phyloP scores from a whole-genome alignment of 2,888 invertebrate genomes.

The Cheilosia vernalis region DNA sequence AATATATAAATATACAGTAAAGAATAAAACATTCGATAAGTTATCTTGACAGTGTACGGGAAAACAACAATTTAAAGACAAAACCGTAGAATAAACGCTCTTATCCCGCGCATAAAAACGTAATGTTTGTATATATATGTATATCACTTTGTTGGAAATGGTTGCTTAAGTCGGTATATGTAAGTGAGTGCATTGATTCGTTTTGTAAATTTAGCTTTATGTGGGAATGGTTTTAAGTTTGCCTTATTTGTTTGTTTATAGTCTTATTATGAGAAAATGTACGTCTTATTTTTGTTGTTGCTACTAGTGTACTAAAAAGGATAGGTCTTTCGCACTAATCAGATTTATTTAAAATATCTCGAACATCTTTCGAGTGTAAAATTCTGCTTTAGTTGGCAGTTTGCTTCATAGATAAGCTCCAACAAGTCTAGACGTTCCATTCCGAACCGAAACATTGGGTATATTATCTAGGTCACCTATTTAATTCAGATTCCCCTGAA shows the following conservation, averaged over 20 bases:
- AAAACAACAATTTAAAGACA: constrained; percentile 12
- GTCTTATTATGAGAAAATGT: constrained; percentile 2
- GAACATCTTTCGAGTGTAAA: too few relatives aligned
- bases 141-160: constrained; percentile 65
- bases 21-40: constrained; percentile 28
- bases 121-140: constrained; percentile 64
- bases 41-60: constrained; percentile 12
- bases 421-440: too few relatives aligned
- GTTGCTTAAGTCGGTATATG: constrained; percentile 72
- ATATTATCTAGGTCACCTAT: too few relatives aligned
- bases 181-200: constrained; percentile 63
- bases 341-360: too few relatives aligned
- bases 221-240: constrained; percentile 38
- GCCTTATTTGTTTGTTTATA: constrained; percentile 38
- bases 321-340: too few relatives aligned
- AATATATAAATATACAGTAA: constrained; percentile 29
- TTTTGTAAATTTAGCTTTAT: constrained; percentile 42
- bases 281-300: constrained; percentile 8
- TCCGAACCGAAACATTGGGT: too few relatives aligned
- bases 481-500: too few relatives aligned
- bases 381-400: too few relatives aligned
- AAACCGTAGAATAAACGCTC: constrained; percentile 15
- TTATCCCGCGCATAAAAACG: constrained; percentile 58
- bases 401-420: too few relatives aligned
- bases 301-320: not conserved